phyloP scores from a whole-genome alignment of 2,113 vertebrate genomes.

The Sander lucioperca region DNA sequence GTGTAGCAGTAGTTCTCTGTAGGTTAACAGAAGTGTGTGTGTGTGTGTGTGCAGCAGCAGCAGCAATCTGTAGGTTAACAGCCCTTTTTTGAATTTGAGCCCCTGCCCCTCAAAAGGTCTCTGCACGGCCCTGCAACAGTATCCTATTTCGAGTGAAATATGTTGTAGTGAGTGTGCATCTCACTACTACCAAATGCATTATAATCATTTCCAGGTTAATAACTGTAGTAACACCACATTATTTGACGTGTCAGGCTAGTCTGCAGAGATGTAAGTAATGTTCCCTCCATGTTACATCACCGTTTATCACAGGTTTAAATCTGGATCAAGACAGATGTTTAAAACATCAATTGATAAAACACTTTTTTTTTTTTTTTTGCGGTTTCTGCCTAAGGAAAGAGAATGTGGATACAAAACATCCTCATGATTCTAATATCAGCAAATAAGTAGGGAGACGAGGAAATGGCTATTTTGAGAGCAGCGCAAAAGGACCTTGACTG shows the following conservation, averaged over 20 bases:
- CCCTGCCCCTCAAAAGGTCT: no score
- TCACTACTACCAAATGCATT: not conserved
- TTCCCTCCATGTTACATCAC: conserved; percentile 28
- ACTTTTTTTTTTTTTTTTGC: conserved; percentile 28
- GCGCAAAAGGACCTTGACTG: conserved; percentile 51
- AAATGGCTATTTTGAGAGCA: conserved; percentile 69
- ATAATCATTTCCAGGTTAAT: conserved; percentile 22
- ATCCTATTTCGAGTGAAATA: conserved; percentile 20
- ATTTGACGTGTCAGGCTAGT: not conserved
- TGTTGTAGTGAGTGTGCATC: conserved; percentile 14
- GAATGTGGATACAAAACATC: conserved; percentile 60
- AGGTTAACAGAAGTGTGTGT: no score
- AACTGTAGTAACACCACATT: not conserved
- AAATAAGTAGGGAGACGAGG: conserved; percentile 57
- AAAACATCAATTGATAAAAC: conserved; percentile 47
- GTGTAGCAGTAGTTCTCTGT: no score
- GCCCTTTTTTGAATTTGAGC: no score
- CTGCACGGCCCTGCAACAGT: no score
- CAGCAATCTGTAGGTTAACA: no score
- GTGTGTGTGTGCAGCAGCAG: no score
- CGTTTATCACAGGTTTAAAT: conserved; percentile 30
- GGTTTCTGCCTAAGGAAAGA: conserved; percentile 25
- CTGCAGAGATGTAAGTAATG: conserved; percentile 8
- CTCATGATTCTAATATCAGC: conserved; percentile 64
- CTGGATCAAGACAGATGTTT: conserved; percentile 31